These are phyloP conservation scores for Crematogaster levior DNA, from an alignment of 2,888 invertebrate species.

Conservation along the genomic window DNA sequence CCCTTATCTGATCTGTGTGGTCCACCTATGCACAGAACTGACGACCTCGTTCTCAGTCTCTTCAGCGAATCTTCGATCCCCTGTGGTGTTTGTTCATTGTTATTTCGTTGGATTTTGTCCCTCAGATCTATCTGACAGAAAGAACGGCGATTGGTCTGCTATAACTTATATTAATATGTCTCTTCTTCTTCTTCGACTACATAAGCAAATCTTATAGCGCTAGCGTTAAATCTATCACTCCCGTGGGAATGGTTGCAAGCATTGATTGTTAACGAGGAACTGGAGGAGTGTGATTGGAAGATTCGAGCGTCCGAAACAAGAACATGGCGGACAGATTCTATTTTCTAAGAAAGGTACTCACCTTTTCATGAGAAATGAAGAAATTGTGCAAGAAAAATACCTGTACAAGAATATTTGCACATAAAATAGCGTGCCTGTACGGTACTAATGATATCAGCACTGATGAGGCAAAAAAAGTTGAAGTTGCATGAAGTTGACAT, in stretches of 20 bases:
- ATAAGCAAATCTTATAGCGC: slow-evolving; percentile 64
- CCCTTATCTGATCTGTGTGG: slow-evolving; percentile 80
- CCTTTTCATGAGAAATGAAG: neutral
- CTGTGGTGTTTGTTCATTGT: slow-evolving; percentile 82
- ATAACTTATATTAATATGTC: slow-evolving; percentile 85
- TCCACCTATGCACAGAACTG: slow-evolving; percentile 68
- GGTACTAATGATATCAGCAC: slow-evolving; percentile 20
- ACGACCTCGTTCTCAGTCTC: slow-evolving; percentile 85
- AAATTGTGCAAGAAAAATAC: neutral
- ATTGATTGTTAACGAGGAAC: neutral
- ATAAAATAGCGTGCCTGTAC: neutral
- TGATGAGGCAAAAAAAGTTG: slow-evolving; percentile 35
- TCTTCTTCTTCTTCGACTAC: slow-evolving; percentile 4
- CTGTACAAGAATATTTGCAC: slow-evolving; percentile 38
- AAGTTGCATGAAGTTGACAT: slow-evolving; percentile 37
- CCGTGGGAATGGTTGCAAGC: slow-evolving; percentile 62
- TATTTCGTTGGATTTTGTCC: slow-evolving; percentile 71
- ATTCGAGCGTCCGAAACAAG: slow-evolving; percentile 39
- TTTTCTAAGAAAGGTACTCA: slow-evolving; percentile 78
- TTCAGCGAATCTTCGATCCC: slow-evolving; percentile 78
- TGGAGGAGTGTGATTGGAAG: slow-evolving; percentile 51
- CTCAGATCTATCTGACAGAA: slow-evolving; percentile 63
- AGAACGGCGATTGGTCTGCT: slow-evolving; percentile 81
- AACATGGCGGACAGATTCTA: slow-evolving; percentile 61
- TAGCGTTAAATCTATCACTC: slow-evolving; percentile 60